Evolutionary conservation across 2,888 invertebrate species (phyloP).

Genomic region (Lepidochrysops patricia): DNA sequence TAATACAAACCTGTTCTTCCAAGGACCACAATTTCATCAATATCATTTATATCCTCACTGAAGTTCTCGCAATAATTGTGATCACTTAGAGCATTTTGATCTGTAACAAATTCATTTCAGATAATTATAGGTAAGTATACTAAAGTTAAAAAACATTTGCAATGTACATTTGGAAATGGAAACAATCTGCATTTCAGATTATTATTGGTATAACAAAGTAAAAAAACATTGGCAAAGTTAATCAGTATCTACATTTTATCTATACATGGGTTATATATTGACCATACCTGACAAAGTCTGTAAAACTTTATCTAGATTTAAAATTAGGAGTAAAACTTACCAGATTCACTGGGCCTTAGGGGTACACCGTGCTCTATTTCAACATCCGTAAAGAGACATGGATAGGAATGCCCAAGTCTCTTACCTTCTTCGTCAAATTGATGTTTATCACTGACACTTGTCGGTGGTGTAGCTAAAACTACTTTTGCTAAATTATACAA

Average conservation of each 20-base stretch:
- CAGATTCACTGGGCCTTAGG: too few relatives aligned
- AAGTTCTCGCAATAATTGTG: background rate
- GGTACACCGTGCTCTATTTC: slow-evolving; percentile 18
- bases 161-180: too few relatives aligned
- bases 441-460: slow-evolving; percentile 19
- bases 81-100: background rate
- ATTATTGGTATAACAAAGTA: too few relatives aligned
- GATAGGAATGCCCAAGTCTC: slow-evolving; percentile 19
- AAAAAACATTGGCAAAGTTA: too few relatives aligned
- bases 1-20: background rate
- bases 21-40: background rate
- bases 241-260: too few relatives aligned
- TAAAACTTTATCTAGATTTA: background rate
- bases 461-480: too few relatives aligned
- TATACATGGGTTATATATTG: too few relatives aligned
- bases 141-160: too few relatives aligned
- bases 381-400: slow-evolving; percentile 18
- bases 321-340: background rate
- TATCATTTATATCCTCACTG: background rate
- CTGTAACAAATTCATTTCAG: background rate
- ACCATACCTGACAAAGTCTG: too few relatives aligned
- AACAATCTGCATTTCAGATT: background rate
- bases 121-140: background rate
- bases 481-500: too few relatives aligned
- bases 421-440: slow-evolving; percentile 20